phyloP scores from a whole-genome alignment of 2,888 invertebrate species.

The Acleris laterana region DNA sequence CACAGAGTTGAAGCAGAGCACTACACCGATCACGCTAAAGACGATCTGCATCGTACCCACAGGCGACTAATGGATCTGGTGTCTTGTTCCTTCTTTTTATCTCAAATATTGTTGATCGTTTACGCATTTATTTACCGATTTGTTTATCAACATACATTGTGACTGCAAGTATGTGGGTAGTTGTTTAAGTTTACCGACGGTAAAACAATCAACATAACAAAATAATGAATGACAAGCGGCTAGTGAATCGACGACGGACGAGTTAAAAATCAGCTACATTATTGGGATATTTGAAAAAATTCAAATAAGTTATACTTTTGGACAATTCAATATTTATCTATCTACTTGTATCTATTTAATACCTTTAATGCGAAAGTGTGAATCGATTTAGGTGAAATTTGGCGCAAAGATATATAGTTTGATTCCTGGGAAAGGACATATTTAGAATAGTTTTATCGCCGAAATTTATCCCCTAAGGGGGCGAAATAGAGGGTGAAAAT shows the following conservation, averaged over 20 bases:
- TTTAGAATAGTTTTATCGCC: too few relatives aligned
- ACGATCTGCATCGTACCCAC: constrained; percentile 55
- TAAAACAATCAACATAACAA: constrained; percentile 2
- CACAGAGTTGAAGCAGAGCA: constrained; percentile 49
- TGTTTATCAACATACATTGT: constrained; percentile 17
- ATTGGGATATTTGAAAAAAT: too few relatives aligned
- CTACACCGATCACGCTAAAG: constrained; percentile 44
- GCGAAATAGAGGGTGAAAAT: too few relatives aligned
- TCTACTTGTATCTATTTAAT: too few relatives aligned
- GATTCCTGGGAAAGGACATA: too few relatives aligned
- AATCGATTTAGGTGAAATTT: too few relatives aligned
- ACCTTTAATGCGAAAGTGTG: too few relatives aligned
- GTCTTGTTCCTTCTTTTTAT: constrained; percentile 53
- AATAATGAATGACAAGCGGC: background rate
- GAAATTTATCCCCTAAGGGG: too few relatives aligned
- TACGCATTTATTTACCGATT: constrained; percentile 44
- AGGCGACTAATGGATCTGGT: constrained; percentile 43
- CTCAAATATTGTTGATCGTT: constrained; percentile 43
- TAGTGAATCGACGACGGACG: too few relatives aligned
- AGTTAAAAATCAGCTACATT: background rate
- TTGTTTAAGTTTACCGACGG: background rate
- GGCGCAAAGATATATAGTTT: too few relatives aligned
- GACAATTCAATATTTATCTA: too few relatives aligned
- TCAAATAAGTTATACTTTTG: too few relatives aligned
- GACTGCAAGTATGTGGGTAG: background rate